These are phyloP conservation scores for Stegana nigrithorax DNA, from an alignment of 2,888 invertebrate genomes.

Conservation along the genomic window DNA sequence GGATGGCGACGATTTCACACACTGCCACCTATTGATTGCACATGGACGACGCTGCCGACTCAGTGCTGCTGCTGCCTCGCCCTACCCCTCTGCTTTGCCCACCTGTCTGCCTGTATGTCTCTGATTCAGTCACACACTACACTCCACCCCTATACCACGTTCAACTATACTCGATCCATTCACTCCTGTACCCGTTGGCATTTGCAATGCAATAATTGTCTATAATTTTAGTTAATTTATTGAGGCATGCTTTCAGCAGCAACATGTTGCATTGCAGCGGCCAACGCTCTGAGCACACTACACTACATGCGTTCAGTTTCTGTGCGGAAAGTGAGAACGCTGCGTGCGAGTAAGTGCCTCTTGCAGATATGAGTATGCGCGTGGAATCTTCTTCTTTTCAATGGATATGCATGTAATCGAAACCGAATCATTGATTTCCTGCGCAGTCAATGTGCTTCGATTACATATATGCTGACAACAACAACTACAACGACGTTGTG, in stretches of 20 bases:
- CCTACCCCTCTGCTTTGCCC: too few species aligned
- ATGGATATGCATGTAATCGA: constrained; percentile 59
- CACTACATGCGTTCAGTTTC: neutral
- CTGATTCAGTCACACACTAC: neutral
- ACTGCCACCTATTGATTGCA: constrained; percentile 16
- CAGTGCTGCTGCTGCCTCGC: too few species aligned
- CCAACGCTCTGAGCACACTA: neutral
- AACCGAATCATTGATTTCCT: constrained; percentile 66
- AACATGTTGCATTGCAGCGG: constrained; percentile 34
- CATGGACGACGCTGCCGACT: too few species aligned
- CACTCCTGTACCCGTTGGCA: neutral
- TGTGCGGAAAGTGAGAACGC: neutral
- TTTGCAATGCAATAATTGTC: constrained; percentile 47
- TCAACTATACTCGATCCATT: neutral
- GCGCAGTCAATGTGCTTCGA: constrained; percentile 56
- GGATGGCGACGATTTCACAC: constrained; percentile 1
- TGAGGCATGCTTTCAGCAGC: constrained; percentile 56
- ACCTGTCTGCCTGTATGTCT: neutral
- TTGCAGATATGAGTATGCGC: too few species aligned
- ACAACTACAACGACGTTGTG: neutral
- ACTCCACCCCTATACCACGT: too few species aligned
- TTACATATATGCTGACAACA: neutral
- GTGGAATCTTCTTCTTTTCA: neutral
- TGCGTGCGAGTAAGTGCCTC: neutral
- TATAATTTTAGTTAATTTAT: constrained; percentile 59